Evolutionary conservation across 2,888 invertebrate species (phyloP), one percentile per base, ranked within the genome.

Genomic region (Onthophagus sagittarius): DNA sequence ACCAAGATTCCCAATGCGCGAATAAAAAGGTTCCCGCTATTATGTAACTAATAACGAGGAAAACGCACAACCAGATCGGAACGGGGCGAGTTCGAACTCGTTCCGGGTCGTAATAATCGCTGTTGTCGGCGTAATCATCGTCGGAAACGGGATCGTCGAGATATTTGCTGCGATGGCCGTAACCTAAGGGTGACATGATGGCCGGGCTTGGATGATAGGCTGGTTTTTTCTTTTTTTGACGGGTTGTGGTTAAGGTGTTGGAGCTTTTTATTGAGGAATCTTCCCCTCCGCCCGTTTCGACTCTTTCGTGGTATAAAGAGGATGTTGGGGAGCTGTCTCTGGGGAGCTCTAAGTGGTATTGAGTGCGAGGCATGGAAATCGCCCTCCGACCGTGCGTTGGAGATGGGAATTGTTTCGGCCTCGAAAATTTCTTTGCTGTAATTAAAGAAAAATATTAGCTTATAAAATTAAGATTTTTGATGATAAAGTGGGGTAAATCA

Each of bases 21-120:
- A 97, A 97, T 7, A 97, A 89, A 80, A 92, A 94, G 0, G 96
- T 96, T 11, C 97, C 96, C 0, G 93, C 94, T 72, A 96, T 89
- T 78, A 97, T 96, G 86, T 97, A 97, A 74, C 95, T 93, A 23
- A 96, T 91, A 23, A 96, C 96, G 67, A 96, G 88, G 80, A 94
- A 92, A 72, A 96, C 93, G 84, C 96, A 96, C 74, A 96, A 85
- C 94, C 95, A 95, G 81, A 96, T 96, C 0, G 96, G 96, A 5
- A 96, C 96, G 0, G 95, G 95, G 79, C 89, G 89, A 71, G 87
- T 89, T 69, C 86, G 85, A 11, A 84, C 83, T 53, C 86, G 85
- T 70, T 86, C 86, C 67, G 86, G 69, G 1, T 80, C 81, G 70
- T 83, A 81, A 73, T 81, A 82, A 76, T 82, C 81, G n/a, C n/a